Conservation (phyloP, 2,888 invertebrate genomes). For the Sycophila texana region DNA sequence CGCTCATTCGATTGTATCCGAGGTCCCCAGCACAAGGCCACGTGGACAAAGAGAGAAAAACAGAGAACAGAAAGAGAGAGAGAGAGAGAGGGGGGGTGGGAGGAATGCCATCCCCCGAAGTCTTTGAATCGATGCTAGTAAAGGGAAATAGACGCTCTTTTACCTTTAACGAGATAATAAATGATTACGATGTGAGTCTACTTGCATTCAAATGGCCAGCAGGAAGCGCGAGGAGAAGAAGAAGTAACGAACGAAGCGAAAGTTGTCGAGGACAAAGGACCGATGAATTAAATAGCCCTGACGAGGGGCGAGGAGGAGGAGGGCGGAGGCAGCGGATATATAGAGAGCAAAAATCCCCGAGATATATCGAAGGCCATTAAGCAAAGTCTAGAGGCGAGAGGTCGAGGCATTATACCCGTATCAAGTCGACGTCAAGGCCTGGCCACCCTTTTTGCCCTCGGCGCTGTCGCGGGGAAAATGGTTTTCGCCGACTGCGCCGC, state of each 20-base stretch:
- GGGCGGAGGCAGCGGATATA: no score
- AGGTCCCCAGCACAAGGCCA: no score
- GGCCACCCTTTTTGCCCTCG: neutral
- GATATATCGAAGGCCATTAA: conserved; percentile 29
- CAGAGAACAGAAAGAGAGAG: neutral
- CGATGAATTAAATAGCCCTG: conserved; percentile 33
- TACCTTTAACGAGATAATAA: conserved; percentile 29
- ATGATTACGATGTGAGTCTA: conserved; percentile 38
- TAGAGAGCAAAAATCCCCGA: conserved; percentile 7
- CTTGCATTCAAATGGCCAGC: conserved; percentile 27
- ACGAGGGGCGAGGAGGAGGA: no score
- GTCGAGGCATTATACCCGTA: conserved; percentile 10
- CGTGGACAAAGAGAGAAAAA: neutral
- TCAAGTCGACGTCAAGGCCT: conserved; percentile 21
- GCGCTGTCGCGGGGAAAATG: neutral
- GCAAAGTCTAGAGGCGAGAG: conserved; percentile 14
- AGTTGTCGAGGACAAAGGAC: conserved; percentile 23
- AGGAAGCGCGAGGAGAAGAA: neutral
- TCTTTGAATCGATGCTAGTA: neutral
- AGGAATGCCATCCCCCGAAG: neutral
- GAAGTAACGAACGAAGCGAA: neutral
- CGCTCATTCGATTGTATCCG: conserved; percentile 12
- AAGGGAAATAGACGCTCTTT: neutral
- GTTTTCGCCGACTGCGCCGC: no score
- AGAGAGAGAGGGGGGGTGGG: no score